Evolutionary conservation across 2,888 invertebrate species (phyloP), one percentile per base, ranked within the genome.

Genomic region (Hirtodrosophila duncani): DNA sequence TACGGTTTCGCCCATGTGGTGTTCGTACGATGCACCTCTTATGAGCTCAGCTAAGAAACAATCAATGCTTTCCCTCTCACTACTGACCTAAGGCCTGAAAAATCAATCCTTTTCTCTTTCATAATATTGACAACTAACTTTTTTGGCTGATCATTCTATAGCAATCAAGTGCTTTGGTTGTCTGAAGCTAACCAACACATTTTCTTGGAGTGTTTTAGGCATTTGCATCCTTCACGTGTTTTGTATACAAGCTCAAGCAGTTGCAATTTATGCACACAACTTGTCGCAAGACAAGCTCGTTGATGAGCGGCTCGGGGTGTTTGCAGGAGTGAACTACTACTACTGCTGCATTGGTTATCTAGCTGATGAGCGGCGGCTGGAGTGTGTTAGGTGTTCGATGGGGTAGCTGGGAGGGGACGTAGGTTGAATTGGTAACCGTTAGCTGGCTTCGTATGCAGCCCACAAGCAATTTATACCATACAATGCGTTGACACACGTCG

Each of bases 401-500:
- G n/a, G 26, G 4, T 1, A n/a, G 5, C 3, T 3, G 21, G 23
- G 3, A 21, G 9, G 4, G 3, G 23, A 10, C 9, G 21, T 14
- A 14, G 21, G 27, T 11, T 29, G 33, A 39, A 43, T 18, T 20
- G 24, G 13, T 1, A n/a, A 13, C 23, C 23, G 23, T 29, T 29
- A 39, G 66, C 38, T 64, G 51, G 33, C 48, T n/a, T n/a, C 23
- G 23, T 29, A 30, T 43, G 66, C 38, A 60, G 51, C 30, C 48
- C 52, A 48, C 74, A 67, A 80, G 77, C 71, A 72, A 72, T 72
- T 72, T 72, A 75, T 67, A 72, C 64, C 61, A 77, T 61, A 72
- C 71, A 72, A 80, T 80, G 72, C 72, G 78, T 80, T 72, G 72
- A 80, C 72, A 80, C 78, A 72, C 78, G 72, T 72, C 81, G 62